These are phyloP conservation scores for Harpagoxenus sublaevis DNA, from an alignment of 2,888 invertebrate genomes.

Conservation along the genomic window DNA sequence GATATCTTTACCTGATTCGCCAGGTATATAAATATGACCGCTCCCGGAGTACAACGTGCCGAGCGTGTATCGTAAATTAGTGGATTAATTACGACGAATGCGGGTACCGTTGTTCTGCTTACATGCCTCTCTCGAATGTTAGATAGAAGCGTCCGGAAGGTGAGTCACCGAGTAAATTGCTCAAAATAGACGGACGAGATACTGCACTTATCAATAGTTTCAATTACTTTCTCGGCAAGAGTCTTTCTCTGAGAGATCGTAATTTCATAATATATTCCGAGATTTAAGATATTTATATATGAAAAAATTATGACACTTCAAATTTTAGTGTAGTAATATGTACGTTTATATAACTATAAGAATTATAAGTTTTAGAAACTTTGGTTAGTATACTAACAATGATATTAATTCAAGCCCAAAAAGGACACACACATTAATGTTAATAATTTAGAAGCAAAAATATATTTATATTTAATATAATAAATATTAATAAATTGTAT, in stretches of 20 bases:
- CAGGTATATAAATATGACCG: slow-evolving; percentile 52
- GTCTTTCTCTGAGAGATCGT: not conserved
- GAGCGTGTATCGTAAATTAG: slow-evolving; percentile 54
- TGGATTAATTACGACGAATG: slow-evolving; percentile 57
- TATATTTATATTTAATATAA: not conserved
- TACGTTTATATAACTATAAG: not conserved
- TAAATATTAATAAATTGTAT: no score
- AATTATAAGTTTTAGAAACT: not conserved
- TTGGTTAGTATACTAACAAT: not conserved
- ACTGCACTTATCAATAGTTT: slow-evolving; percentile 29
- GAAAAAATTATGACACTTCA: not conserved
- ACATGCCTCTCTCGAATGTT: slow-evolving; percentile 37
- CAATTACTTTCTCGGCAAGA: slow-evolving; percentile 10
- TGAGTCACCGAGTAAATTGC: slow-evolving; percentile 45
- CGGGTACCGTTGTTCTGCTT: slow-evolving; percentile 49
- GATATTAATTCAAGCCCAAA: not conserved
- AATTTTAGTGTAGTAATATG: not conserved
- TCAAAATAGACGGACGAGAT: slow-evolving; percentile 34
- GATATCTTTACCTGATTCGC: slow-evolving; percentile 45
- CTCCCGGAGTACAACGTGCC: slow-evolving; percentile 39
- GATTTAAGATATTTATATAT: not conserved
- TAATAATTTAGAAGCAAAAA: not conserved
- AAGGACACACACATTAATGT: not conserved
- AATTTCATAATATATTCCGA: not conserved
- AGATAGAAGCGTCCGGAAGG: slow-evolving; percentile 30